Evolutionary conservation across 2,888 invertebrate species (phyloP).

Genomic region (Callyntrura guangdongensis): DNA sequence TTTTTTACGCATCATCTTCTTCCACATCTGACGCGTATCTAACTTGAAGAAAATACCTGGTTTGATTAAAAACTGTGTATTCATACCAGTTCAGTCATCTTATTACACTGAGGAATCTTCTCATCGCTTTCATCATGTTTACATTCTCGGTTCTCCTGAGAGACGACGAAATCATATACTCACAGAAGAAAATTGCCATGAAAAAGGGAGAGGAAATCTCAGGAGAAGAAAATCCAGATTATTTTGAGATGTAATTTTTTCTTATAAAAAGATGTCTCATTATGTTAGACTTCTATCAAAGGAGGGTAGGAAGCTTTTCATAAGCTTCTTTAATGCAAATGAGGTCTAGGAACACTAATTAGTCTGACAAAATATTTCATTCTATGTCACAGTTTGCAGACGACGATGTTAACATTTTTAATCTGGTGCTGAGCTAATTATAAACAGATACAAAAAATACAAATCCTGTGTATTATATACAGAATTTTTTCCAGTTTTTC

Average conservation of each 20-base stretch:
- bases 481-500: no score
- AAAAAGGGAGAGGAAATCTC: slow-evolving; percentile 8
- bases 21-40: not conserved
- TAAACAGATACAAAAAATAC: no score
- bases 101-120: not conserved
- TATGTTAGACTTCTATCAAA: not conserved
- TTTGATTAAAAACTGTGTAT: not conserved
- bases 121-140: slow-evolving; percentile 2
- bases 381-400: no score
- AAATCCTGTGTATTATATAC: no score
- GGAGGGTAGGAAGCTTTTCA: not conserved
- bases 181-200: not conserved
- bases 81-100: not conserved
- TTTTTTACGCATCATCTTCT: not conserved
- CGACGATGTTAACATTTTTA: no score
- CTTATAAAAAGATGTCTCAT: not conserved
- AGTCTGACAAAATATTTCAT: no score
- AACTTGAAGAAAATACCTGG: not conserved
- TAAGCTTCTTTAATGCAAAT: not conserved
- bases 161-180: slow-evolving; percentile 30
- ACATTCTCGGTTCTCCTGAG: slow-evolving; percentile 5
- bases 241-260: slow-evolving; percentile 45
- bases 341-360: not conserved
- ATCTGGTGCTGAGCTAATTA: no score
- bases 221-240: slow-evolving; percentile 47